phyloP scores from a whole-genome alignment of 2,888 invertebrate species.

The Selenia dentaria region DNA sequence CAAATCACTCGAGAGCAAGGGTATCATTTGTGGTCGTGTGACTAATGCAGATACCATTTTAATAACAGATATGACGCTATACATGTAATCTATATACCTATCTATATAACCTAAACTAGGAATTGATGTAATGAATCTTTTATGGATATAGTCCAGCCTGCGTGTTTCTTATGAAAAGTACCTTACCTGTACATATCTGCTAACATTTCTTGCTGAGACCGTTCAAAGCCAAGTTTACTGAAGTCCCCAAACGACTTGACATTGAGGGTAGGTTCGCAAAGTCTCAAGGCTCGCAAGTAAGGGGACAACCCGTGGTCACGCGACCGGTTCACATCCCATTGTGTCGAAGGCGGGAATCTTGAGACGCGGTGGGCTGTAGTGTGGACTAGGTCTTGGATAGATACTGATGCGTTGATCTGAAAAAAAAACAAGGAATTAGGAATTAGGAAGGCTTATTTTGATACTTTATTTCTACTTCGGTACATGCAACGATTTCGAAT shows the following conservation, averaged over 20 bases:
- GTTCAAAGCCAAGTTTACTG: constrained; percentile 79
- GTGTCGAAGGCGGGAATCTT: constrained; percentile 77
- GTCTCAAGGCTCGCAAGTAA: constrained; percentile 87
- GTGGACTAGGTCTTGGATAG: constrained; percentile 86
- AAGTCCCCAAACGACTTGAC: constrained; percentile 85
- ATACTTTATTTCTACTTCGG: too few relatives aligned
- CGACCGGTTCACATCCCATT: constrained; percentile 79
- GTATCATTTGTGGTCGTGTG: too few relatives aligned
- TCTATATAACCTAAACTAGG: too few relatives aligned
- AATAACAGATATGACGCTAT: too few relatives aligned
- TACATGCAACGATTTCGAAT: too few relatives aligned
- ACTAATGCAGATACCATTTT: too few relatives aligned
- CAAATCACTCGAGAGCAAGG: too few relatives aligned
- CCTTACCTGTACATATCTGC: constrained; percentile 88
- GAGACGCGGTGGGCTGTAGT: constrained; percentile 87
- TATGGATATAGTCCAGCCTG: too few relatives aligned
- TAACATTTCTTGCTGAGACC: constrained; percentile 86
- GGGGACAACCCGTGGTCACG: constrained; percentile 93
- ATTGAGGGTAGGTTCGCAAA: constrained; percentile 85
- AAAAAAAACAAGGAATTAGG: constrained; percentile 24
- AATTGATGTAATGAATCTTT: too few relatives aligned
- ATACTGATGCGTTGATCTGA: constrained; percentile 84
- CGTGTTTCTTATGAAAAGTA: too few relatives aligned
- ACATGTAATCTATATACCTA: too few relatives aligned
- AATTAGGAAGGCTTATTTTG: too few relatives aligned